Conservation (phyloP, 2,113 vertebrate species). For the Scomber japonicus region DNA sequence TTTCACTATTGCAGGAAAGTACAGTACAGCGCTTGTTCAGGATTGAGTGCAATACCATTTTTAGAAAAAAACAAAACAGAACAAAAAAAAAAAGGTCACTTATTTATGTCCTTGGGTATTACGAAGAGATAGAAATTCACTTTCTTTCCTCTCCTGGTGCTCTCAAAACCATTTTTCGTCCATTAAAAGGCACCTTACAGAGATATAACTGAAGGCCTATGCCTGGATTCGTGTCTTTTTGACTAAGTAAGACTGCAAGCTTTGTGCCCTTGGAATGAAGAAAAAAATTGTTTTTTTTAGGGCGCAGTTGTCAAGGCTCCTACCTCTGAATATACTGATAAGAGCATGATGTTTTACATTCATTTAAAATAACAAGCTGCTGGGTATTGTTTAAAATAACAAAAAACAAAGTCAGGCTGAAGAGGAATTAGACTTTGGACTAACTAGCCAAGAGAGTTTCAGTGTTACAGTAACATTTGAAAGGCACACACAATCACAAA, state of each 20-base stretch:
- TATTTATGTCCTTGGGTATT: constrained; percentile 51
- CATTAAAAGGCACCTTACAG: constrained; percentile 52
- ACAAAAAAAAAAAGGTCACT: constrained; percentile 4
- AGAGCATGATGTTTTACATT: constrained; percentile 72
- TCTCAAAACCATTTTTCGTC: constrained; percentile 41
- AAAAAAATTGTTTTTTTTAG: constrained; percentile 49
- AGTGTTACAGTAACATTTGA: constrained; percentile 66
- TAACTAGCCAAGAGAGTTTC: constrained; percentile 46
- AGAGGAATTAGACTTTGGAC: constrained; percentile 63
- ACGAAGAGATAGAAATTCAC: constrained; percentile 32
- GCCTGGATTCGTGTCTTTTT: constrained; percentile 56
- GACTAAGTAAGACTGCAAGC: constrained; percentile 39
- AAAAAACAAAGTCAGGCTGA: constrained; percentile 22
- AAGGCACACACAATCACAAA: constrained; percentile 53
- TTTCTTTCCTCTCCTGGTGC: constrained; percentile 29
- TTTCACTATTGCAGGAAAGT: constrained; percentile 62
- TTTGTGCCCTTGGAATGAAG: constrained; percentile 45
- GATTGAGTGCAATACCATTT: constrained; percentile 68
- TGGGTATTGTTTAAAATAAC: constrained; percentile 45
- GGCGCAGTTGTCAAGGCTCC: constrained; percentile 69
- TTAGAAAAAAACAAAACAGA: constrained; percentile 20
- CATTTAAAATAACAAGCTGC: constrained; percentile 42
- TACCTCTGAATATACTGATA: constrained; percentile 62
- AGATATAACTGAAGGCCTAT: constrained; percentile 63
- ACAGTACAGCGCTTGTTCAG: constrained; percentile 76